Percentiles rank a stretch among this genome's conserved stretches.
Conservation (phyloP, 2,113 vertebrate species). For the Caloenas nicobarica region DNA sequence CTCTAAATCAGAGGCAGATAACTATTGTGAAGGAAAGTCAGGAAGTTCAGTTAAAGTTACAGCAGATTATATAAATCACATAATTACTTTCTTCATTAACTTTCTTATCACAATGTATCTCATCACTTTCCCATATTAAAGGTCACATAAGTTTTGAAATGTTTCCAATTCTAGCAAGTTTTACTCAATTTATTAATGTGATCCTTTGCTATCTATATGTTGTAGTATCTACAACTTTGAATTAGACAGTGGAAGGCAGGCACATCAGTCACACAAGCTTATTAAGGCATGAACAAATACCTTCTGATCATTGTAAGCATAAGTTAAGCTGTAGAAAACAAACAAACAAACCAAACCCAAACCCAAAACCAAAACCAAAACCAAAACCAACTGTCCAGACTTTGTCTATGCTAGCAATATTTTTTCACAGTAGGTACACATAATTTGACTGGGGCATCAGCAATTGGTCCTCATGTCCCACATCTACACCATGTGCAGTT, state of each 20-base stretch:
- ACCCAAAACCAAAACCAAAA: too few species aligned
- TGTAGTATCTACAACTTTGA: background rate
- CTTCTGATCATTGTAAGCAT: background rate
- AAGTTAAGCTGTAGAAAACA: background rate
- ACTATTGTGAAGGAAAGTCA: background rate
- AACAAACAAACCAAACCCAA: too few species aligned
- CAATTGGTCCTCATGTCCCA: background rate
- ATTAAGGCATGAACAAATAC: background rate
- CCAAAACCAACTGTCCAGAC: background rate
- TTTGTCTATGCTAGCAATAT: background rate
- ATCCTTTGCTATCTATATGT: background rate
- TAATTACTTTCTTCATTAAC: background rate
- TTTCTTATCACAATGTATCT: background rate
- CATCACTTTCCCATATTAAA: background rate
- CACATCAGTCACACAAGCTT: background rate
- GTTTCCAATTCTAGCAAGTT: background rate
- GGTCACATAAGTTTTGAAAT: background rate
- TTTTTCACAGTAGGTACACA: background rate
- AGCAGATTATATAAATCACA: background rate
- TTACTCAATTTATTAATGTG: background rate
- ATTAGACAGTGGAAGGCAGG: background rate
- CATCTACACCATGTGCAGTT: background rate
- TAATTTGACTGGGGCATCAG: background rate
- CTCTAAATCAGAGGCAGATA: background rate
- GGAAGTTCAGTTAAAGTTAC: background rate